These are phyloP conservation scores for Oscheius sp. DNA, from an alignment of 2,888 invertebrate species.

Conservation along the genomic window DNA sequence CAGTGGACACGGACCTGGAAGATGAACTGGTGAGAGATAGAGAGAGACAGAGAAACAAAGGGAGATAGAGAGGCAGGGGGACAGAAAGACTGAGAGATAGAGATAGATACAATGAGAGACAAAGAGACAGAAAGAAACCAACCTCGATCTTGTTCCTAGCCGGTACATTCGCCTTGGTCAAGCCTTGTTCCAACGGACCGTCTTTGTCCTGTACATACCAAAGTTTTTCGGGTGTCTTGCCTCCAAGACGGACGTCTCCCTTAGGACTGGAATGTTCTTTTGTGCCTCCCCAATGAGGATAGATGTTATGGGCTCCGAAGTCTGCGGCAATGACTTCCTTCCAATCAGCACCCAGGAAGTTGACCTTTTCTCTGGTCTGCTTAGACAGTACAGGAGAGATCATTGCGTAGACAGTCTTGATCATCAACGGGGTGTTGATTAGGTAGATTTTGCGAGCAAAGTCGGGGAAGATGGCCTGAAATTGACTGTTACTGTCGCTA, in stretches of 20 bases:
- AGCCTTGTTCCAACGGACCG: slow-evolving; percentile 52
- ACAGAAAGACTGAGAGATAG: no score
- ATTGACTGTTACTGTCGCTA: not conserved
- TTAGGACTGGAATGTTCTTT: slow-evolving; percentile 42
- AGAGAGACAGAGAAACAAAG: no score
- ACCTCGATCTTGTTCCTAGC: slow-evolving; percentile 57
- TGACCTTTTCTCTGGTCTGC: slow-evolving; percentile 57
- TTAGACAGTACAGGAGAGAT: slow-evolving; percentile 57
- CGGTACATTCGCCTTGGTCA: slow-evolving; percentile 22
- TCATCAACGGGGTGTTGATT: slow-evolving; percentile 53
- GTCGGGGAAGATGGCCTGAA: slow-evolving; percentile 59
- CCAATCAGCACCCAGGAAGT: slow-evolving; percentile 56
- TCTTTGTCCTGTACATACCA: slow-evolving; percentile 41
- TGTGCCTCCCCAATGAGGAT: slow-evolving; percentile 58
- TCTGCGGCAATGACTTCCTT: slow-evolving; percentile 49
- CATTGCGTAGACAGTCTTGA: slow-evolving; percentile 58
- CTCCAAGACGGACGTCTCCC: slow-evolving; percentile 65
- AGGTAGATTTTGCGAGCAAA: slow-evolving; percentile 36
- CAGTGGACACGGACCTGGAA: slow-evolving; percentile 18
- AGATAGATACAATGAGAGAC: no score
- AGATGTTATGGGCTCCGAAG: slow-evolving; percentile 58
- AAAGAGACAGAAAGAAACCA: not conserved
- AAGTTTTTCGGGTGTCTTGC: slow-evolving; percentile 54
- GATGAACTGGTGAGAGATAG: not conserved
- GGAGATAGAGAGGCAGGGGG: no score